These are phyloP conservation scores for Lepidochrysops patricia DNA, from an alignment of 2,888 invertebrate genomes.

Conservation along the genomic window DNA sequence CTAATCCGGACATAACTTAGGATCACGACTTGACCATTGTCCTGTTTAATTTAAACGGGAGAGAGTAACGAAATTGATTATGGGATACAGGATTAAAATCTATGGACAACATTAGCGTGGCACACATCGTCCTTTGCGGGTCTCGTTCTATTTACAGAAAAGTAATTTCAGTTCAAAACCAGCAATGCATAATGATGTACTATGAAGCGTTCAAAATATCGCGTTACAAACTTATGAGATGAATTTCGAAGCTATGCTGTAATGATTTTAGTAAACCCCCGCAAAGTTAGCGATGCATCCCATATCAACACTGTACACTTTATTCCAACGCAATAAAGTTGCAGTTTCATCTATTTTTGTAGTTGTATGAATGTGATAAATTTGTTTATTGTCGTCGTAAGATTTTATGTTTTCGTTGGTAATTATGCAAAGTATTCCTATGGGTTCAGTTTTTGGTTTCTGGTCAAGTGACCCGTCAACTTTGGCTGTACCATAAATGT, in stretches of 20 bases:
- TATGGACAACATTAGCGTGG: neutral
- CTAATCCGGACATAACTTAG: constrained; percentile 73
- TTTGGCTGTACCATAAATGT: constrained; percentile 40
- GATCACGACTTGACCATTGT: constrained; percentile 70
- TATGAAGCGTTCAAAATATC: neutral
- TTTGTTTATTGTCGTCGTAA: constrained; percentile 55
- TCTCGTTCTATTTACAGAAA: neutral
- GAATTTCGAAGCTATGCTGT: constrained; percentile 25
- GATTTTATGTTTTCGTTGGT: constrained; percentile 64
- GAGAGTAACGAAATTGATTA: constrained; percentile 52
- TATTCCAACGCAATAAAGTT: constrained; percentile 23
- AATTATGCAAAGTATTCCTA: constrained; percentile 67
- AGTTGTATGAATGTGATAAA: constrained; percentile 16
- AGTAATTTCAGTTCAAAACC: neutral
- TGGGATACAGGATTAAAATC: constrained; percentile 34
- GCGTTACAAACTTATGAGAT: constrained; percentile 6
- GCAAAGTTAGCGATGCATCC: constrained; percentile 27
- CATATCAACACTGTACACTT: constrained; percentile 13
- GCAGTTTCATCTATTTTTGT: neutral
- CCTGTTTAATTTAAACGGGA: constrained; percentile 70
- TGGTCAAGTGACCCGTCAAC: constrained; percentile 48
- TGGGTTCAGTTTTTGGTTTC: constrained; percentile 65
- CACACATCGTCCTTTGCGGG: constrained; percentile 21
- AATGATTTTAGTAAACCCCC: constrained; percentile 32
- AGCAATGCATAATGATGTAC: constrained; percentile 22